These are phyloP conservation scores for Holcopasites calliopsidis DNA, from an alignment of 1,140 invertebrate genomes.

Conservation along the genomic window DNA sequence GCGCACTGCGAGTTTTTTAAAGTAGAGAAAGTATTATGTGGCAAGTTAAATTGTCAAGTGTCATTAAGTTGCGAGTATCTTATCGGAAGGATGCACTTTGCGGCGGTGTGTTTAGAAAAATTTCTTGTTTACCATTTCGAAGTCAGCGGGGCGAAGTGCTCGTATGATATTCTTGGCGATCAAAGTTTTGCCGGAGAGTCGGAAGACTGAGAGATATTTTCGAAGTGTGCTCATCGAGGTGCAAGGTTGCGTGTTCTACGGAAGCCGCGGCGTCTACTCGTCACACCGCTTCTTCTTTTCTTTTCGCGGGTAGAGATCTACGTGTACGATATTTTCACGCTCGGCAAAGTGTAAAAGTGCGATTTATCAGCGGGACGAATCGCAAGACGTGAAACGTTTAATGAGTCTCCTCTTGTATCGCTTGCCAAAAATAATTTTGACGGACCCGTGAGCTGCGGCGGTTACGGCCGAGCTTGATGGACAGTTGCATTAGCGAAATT, in stretches of 20 bases:
- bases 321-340: slow-evolving; percentile 13
- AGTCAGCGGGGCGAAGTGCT: neutral
- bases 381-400: neutral
- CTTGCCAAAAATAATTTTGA: slow-evolving; percentile 13
- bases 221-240: slow-evolving; percentile 1
- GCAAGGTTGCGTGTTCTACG: neutral
- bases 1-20: too few relatives aligned
- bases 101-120: neutral
- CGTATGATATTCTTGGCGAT: slow-evolving; percentile 19
- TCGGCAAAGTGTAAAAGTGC: neutral
- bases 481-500: slow-evolving; percentile 28
- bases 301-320: neutral
- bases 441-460: too few relatives aligned
- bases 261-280: neutral
- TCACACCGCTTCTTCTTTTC: neutral
- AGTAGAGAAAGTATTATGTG: too few relatives aligned
- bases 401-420: neutral
- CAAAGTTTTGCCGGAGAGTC: slow-evolving; percentile 3
- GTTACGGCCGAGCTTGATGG: neutral
- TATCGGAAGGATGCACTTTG: neutral
- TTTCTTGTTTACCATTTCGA: slow-evolving; percentile 2
- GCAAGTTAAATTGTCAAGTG: too few relatives aligned
- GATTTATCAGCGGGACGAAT: neutral
- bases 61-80: too few relatives aligned
- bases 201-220: slow-evolving; percentile 18